A percentile compares a stretch with the other conserved stretches of the same genome.
These are phyloP conservation scores for Cyclura pinguis DNA, from an alignment of 2,797 vertebrate genomes.

Conservation along the genomic window DNA sequence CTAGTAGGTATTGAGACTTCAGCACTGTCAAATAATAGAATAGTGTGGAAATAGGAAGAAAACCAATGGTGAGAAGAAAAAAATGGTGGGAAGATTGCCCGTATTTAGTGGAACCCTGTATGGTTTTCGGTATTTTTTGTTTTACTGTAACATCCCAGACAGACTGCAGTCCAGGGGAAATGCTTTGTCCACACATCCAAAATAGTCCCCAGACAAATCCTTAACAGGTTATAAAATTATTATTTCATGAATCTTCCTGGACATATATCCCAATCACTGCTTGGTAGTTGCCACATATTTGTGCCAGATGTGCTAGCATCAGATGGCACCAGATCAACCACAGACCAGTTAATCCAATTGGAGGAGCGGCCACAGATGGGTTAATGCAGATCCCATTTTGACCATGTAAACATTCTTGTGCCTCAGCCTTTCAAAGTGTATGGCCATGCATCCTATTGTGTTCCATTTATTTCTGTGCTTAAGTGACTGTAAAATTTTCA, in stretches of 20 bases:
- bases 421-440: conserved; percentile 8
- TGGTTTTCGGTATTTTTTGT: no score
- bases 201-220: background rate
- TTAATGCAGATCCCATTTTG: background rate
- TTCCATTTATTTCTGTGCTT: background rate
- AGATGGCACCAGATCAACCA: background rate
- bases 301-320: no score
- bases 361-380: background rate
- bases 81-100: no score
- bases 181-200: background rate
- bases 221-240: background rate
- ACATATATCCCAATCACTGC: background rate
- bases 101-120: background rate
- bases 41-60: background rate
- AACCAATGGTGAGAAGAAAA: no score
- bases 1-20: background rate
- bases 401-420: background rate
- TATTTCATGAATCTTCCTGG: background rate
- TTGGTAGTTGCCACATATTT: background rate
- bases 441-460: background rate
- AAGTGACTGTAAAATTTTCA: conserved; percentile 11
- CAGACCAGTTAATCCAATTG: background rate
- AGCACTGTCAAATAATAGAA: background rate
- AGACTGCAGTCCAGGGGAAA: background rate
- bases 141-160: background rate